A percentile compares a stretch with the other conserved stretches of the same genome.
These are phyloP conservation scores for Morinoia aosen DNA, from an alignment of 2,888 invertebrate species.

Conservation along the genomic window DNA sequence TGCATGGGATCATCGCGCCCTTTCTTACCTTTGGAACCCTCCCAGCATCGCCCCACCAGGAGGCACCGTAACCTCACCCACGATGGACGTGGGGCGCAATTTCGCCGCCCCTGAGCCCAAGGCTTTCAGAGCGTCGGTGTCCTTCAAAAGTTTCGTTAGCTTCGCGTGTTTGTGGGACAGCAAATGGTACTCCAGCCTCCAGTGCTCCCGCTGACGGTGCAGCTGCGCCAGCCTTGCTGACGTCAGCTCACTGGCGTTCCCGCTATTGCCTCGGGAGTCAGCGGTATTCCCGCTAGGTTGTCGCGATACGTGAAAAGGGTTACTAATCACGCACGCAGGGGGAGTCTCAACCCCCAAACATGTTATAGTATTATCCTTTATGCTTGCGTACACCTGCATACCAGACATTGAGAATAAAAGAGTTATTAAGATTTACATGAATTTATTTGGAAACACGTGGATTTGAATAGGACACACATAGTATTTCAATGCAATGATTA, in stretches of 20 bases:
- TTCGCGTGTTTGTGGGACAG: constrained; percentile 76
- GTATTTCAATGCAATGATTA: too few relatives aligned
- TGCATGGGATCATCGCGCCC: not conserved
- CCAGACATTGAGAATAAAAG: too few relatives aligned
- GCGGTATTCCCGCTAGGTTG: constrained; percentile 4
- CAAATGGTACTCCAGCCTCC: constrained; percentile 82
- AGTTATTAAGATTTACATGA: too few relatives aligned
- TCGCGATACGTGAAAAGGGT: too few relatives aligned
- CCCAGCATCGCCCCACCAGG: not conserved
- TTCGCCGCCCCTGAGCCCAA: not conserved
- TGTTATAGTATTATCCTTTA: too few relatives aligned
- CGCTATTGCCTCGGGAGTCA: not conserved
- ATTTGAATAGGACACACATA: too few relatives aligned
- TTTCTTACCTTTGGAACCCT: not conserved
- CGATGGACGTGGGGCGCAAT: not conserved
- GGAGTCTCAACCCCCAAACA: too few relatives aligned
- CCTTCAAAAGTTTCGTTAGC: constrained; percentile 47
- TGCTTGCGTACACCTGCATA: too few relatives aligned
- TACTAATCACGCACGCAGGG: too few relatives aligned
- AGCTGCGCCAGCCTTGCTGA: constrained; percentile 70
- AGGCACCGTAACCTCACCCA: not conserved
- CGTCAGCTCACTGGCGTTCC: not conserved
- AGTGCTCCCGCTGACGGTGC: constrained; percentile 81
- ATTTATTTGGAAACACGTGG: too few relatives aligned
- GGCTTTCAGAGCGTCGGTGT: not conserved